Evolutionary conservation across 2,797 vertebrate species (phyloP).

Genomic region (Paratrypauchen microcephalus): DNA sequence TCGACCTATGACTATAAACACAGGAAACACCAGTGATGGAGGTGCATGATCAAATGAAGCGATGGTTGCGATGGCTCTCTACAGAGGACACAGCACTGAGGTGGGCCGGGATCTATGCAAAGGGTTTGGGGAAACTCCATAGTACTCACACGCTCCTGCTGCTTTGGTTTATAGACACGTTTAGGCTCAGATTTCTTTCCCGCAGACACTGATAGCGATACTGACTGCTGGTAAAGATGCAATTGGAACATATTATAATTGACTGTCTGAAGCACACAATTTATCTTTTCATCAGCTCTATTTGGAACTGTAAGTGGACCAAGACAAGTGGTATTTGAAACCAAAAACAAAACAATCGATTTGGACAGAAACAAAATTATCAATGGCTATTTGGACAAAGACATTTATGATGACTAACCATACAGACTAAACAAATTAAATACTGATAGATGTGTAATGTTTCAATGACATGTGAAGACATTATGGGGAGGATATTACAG

Average conservation of each 20-base stretch:
- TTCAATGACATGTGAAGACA: constrained; percentile 25
- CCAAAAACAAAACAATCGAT: no score
- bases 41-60: constrained; percentile 60
- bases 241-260: constrained; percentile 67
- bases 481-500: constrained; percentile 21
- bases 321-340: background rate
- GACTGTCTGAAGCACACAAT: constrained; percentile 20
- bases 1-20: constrained; percentile 55
- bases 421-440: background rate
- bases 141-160: constrained; percentile 82
- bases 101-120: constrained; percentile 71
- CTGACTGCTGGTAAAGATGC: constrained; percentile 78
- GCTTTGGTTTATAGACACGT: constrained; percentile 78
- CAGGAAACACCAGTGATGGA: constrained; percentile 45
- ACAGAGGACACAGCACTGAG: constrained; percentile 53
- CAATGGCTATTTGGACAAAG: background rate
- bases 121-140: constrained; percentile 52
- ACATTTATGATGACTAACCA: background rate
- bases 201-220: constrained; percentile 79
- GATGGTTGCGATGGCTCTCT: constrained; percentile 60
- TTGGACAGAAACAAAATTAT: background rate
- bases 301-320: background rate
- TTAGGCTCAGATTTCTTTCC: constrained; percentile 81
- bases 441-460: background rate
- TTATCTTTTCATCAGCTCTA: background rate